Evolutionary conservation across 2,113 vertebrate species (phyloP).

Genomic region (Dipodomys ordii): DNA sequence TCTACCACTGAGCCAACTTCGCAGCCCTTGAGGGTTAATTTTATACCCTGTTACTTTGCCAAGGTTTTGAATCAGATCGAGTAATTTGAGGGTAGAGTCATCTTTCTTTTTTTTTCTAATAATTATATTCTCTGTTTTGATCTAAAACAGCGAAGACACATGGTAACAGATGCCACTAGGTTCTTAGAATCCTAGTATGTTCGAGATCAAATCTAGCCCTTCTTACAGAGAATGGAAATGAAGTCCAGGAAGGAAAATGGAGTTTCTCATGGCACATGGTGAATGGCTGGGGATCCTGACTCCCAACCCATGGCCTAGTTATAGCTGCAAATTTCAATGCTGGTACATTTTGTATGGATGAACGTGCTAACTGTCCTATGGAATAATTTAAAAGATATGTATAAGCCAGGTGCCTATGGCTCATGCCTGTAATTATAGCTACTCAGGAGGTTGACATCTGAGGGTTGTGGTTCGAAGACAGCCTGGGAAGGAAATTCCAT

Average conservation of each 20-base stretch:
- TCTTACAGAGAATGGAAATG: constrained; percentile 17
- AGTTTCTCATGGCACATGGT: neutral
- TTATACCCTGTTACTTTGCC: no score
- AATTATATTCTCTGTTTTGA: constrained; percentile 30
- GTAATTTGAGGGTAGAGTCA: no score
- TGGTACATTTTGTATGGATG: constrained; percentile 7
- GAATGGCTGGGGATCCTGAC: neutral
- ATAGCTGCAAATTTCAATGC: constrained; percentile 38
- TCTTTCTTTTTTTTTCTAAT: neutral
- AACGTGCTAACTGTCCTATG: constrained; percentile 21
- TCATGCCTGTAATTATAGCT: no score
- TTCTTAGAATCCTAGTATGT: neutral
- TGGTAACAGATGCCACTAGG: neutral
- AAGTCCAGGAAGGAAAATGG: constrained; percentile 13
- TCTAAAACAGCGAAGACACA: constrained; percentile 49
- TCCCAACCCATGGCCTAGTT: neutral
- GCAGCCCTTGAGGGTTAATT: no score
- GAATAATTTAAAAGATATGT: neutral
- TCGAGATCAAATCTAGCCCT: neutral
- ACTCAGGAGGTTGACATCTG: no score
- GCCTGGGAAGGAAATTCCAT: no score
- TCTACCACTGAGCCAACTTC: no score
- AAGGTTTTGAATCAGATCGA: no score
- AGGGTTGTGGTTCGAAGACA: no score
- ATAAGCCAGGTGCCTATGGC: neutral